These are phyloP conservation scores for Anastrepha ludens DNA, from an alignment of 1,140 invertebrate species.

Conservation along the genomic window DNA sequence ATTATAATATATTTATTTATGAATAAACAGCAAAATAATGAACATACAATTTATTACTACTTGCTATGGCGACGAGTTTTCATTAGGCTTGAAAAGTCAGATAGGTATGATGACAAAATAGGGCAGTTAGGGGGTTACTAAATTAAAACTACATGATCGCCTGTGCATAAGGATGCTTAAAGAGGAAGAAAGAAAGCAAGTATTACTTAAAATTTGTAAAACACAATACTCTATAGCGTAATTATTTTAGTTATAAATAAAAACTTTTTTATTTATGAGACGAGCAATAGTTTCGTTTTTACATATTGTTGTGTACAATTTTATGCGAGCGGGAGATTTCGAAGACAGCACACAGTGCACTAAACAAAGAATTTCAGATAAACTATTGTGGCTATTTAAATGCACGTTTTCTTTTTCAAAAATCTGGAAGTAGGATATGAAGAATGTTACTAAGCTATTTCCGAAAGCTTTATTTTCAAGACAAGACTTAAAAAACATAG, in stretches of 20 bases:
- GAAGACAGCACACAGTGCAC: neutral
- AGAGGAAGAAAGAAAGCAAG: no score
- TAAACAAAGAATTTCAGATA: conserved; percentile 12
- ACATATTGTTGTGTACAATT: neutral
- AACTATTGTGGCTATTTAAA: neutral
- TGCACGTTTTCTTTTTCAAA: neutral
- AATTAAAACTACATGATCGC: no score
- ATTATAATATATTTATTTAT: no score
- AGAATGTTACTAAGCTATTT: neutral
- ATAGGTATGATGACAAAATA: no score
- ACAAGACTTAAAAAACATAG: neutral
- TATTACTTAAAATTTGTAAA: no score
- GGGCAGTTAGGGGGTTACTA: no score
- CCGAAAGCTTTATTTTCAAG: neutral
- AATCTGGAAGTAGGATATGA: neutral
- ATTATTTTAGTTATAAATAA: neutral
- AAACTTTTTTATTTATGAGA: conserved; percentile 16
- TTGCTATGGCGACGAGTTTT: no score
- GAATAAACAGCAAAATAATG: no score
- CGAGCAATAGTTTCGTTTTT: neutral
- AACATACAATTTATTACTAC: no score
- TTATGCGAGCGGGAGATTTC: neutral
- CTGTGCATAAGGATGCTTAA: no score
- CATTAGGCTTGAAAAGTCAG: no score
- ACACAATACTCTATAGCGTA: no score